Evolutionary conservation across 2,888 invertebrate species (phyloP).

Genomic region (Xanthia icteritia): DNA sequence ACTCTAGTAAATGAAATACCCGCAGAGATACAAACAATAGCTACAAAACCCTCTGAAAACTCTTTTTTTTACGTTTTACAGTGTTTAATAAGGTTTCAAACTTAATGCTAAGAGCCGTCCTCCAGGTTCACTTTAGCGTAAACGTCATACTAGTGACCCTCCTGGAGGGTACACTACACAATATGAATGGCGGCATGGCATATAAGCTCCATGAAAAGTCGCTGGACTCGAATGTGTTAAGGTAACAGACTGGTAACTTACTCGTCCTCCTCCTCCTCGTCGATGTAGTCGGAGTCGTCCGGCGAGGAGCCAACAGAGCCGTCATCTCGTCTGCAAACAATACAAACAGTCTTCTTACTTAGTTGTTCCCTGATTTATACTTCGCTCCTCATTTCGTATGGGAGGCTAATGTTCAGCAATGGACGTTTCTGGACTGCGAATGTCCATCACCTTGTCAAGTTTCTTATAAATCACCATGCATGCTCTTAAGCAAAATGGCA

Average conservation of each 20-base stretch:
- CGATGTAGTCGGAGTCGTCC: slow-evolving; percentile 69
- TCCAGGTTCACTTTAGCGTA: background rate
- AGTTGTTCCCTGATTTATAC: background rate
- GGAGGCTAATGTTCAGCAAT: background rate
- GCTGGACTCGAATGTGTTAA: background rate
- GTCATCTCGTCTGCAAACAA: slow-evolving; percentile 74
- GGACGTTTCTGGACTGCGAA: background rate
- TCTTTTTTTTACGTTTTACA: background rate
- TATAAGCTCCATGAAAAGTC: background rate
- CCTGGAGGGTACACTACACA: background rate
- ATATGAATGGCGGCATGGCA: background rate
- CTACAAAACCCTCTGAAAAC: too few relatives aligned
- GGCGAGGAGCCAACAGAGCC: slow-evolving; percentile 62
- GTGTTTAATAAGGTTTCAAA: background rate
- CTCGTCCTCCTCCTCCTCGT: slow-evolving; percentile 64
- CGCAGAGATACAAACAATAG: too few relatives aligned
- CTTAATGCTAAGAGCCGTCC: background rate
- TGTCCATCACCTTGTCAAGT: background rate
- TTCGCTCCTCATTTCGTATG: background rate
- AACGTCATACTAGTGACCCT: background rate
- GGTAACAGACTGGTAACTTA: slow-evolving; percentile 39
- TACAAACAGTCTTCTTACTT: slow-evolving; percentile 21
- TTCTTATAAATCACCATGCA: background rate
- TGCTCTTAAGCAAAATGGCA: background rate
- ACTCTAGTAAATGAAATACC: too few relatives aligned